These are phyloP conservation scores for Trachelus iudaicus DNA, from an alignment of 2,888 invertebrate species.

Conservation along the genomic window DNA sequence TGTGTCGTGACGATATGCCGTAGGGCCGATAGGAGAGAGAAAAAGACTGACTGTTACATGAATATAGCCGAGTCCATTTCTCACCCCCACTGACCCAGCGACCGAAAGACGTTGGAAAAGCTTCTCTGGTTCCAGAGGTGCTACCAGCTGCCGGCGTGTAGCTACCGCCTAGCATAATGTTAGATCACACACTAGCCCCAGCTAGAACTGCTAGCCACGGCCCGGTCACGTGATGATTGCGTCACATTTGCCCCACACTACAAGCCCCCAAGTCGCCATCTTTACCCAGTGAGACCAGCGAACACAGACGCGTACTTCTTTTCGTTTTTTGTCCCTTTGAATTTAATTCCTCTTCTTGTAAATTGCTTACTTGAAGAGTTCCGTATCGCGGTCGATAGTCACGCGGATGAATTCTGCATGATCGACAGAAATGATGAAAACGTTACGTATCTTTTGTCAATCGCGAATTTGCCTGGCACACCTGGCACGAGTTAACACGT, in stretches of 20 bases:
- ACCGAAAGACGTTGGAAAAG: constrained; percentile 29
- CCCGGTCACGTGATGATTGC: constrained; percentile 64
- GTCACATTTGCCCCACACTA: constrained; percentile 62
- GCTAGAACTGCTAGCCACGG: constrained; percentile 57
- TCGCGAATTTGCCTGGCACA: neutral
- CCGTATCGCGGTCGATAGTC: neutral
- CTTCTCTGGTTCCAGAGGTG: constrained; percentile 27
- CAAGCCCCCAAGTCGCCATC: constrained; percentile 51
- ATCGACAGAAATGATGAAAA: neutral
- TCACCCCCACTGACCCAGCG: constrained; percentile 72
- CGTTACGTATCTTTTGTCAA: neutral
- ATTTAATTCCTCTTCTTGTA: neutral
- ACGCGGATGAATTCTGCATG: neutral
- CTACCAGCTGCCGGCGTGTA: constrained; percentile 45
- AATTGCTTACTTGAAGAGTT: neutral
- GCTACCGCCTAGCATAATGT: constrained; percentile 50
- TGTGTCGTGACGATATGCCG: constrained; percentile 63
- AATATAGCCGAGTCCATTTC: constrained; percentile 74
- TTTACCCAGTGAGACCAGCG: constrained; percentile 33
- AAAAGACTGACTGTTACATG: constrained; percentile 77
- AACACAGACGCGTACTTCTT: neutral
- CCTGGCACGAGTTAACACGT: neutral
- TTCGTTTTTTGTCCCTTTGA: neutral
- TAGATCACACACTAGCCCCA: constrained; percentile 60
- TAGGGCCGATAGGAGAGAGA: constrained; percentile 80